Evolutionary conservation across 2,113 vertebrate genomes (phyloP).

Genomic region (Tupaia tana): DNA sequence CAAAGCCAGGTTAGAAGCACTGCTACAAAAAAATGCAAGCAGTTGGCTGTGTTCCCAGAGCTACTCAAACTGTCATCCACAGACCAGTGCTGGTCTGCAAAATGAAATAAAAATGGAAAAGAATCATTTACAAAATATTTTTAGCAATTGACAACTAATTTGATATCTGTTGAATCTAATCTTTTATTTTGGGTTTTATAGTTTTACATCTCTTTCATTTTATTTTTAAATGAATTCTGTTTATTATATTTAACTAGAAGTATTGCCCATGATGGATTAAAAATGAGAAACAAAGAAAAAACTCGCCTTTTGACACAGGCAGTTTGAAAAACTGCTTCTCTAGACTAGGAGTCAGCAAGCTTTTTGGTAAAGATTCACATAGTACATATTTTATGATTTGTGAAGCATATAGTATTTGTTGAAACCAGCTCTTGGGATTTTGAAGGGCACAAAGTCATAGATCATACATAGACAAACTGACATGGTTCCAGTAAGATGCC

Average conservation of each 20-base stretch:
- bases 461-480: background rate
- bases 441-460: no score
- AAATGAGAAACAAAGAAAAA: constrained; percentile 43
- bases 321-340: background rate
- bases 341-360: background rate
- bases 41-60: background rate
- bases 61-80: accelerated
- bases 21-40: background rate
- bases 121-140: background rate
- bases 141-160: background rate
- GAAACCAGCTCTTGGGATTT: background rate
- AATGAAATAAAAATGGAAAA: background rate
- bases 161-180: background rate
- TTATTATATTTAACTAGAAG: constrained; percentile 12
- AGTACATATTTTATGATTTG: background rate
- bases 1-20: background rate
- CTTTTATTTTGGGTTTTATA: background rate
- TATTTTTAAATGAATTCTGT: background rate
- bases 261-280: background rate
- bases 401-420: background rate
- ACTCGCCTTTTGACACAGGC: background rate
- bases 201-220: constrained; percentile 23
- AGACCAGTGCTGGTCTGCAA: no score
- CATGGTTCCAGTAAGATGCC: background rate
- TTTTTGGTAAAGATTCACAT: background rate